These are phyloP conservation scores for Diadumene lineata DNA, from an alignment of 92 coral and sea anemone genomes.

Conservation along the genomic window DNA sequence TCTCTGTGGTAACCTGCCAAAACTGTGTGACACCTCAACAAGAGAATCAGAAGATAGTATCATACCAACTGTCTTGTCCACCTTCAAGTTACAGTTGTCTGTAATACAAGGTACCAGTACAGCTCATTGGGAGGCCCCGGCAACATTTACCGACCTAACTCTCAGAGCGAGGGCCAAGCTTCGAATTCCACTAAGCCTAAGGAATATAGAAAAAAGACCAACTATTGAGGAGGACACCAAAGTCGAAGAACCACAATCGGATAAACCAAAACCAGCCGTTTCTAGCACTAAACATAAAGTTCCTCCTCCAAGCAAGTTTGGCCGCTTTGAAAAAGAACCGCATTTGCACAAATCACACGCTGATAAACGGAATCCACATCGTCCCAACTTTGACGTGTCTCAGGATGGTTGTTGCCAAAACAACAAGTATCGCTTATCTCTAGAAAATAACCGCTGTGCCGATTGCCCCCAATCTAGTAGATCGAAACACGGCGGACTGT, in stretches of 20 bases:
- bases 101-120: slow-evolving; percentile 24
- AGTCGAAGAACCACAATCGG: not conserved
- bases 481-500: slow-evolving; percentile 30
- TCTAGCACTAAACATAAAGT: not conserved
- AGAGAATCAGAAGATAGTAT: slow-evolving; percentile 41
- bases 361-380: not conserved
- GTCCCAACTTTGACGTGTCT: not conserved
- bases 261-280: too few relatives aligned
- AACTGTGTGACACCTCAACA: slow-evolving; percentile 43
- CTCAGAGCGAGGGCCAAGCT: slow-evolving; percentile 38
- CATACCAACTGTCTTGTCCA: slow-evolving; percentile 51
- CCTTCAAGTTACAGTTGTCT: slow-evolving; percentile 10
- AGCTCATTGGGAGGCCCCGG: slow-evolving; percentile 36
- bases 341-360: not conserved
- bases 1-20: slow-evolving; percentile 64
- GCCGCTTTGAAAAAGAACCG: not conserved
- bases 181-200: slow-evolving; percentile 31
- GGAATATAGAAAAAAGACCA: not conserved
- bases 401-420: slow-evolving; percentile 34
- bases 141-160: slow-evolving; percentile 31
- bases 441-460: slow-evolving; percentile 19
- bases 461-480: slow-evolving; percentile 32
- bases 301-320: not conserved
- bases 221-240: not conserved
- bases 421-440: slow-evolving; percentile 31